phyloP scores from a whole-genome alignment of 2,113 vertebrate genomes.

The Anoplopoma fimbria region DNA sequence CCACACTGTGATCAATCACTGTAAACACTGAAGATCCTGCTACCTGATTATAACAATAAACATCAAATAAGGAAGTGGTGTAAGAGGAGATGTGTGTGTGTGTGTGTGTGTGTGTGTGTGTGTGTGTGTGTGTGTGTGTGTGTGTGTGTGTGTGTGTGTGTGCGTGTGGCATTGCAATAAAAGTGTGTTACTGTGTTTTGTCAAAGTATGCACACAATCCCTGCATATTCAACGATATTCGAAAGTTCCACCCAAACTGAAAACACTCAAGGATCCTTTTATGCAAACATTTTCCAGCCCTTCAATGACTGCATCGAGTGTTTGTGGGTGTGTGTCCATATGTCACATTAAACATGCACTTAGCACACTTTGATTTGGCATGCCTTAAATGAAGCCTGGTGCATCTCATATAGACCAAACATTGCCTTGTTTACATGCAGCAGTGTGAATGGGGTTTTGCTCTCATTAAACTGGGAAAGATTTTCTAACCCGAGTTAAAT shows the following conservation, averaged over 20 bases:
- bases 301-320: background rate
- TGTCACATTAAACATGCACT: conserved; percentile 41
- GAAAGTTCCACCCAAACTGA: conserved; percentile 2
- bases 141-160: background rate
- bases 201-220: background rate
- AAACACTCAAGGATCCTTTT: background rate
- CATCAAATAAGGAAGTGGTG: conserved; percentile 20
- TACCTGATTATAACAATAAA: conserved; percentile 58
- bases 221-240: conserved; percentile 9
- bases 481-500: conserved; percentile 48
- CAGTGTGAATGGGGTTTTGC: conserved; percentile 35
- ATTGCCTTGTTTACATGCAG: conserved; percentile 51
- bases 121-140: background rate
- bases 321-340: background rate
- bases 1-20: conserved; percentile 72
- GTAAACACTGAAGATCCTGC: conserved; percentile 46
- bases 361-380: conserved; percentile 36
- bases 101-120: background rate
- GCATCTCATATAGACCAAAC: conserved; percentile 49
- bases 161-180: conserved; percentile 1
- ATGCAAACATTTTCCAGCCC: conserved; percentile 5
- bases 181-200: background rate
- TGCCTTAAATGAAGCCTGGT: conserved; percentile 39
- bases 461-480: conserved; percentile 68
- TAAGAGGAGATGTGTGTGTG: background rate